Evolutionary conservation across 2,113 vertebrate species (phyloP), one percentile per base, ranked within the genome.

Genomic region (Centropus unirufus): DNA sequence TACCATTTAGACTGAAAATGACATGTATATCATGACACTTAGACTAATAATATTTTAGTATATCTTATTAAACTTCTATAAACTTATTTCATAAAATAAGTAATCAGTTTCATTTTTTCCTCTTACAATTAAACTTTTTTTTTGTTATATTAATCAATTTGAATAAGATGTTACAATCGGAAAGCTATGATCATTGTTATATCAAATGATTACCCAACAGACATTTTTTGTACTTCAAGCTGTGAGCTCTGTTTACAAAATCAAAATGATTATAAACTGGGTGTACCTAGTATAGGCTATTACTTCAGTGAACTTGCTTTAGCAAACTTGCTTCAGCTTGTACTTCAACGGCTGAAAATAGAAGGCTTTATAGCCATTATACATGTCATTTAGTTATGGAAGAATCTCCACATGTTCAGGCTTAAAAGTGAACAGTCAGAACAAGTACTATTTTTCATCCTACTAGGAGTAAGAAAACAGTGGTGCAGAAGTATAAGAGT

Each of bases 281-380:
- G 32, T 68, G 70, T 82, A 87, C 54, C n/a, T 58, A 70, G 58
- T 44, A 39, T 2, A 26, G 79, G 78, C 29, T 62, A 22, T 87
- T 84, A 58, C 40, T 85, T 80, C 34, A 67, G 6, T 47, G 69
- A 77, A 93, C 94, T 87, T 84, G 54, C 40, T 85, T 73, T 29
- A 70, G 6, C 42, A 73, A 77, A 93, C 94, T 88, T 97, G 93
- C 79, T 95, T 80, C 78, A 86, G 68, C 95, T 94, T 96, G 95
- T 80, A 40, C 36, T 72, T 59, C 46, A 79, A 73, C 2, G 3
- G 58, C 89, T 69, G 51, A 26, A 58, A 91, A 66, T 12, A 72
- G 64, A 89, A 94, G 21, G 42, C 17, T 34, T 93, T 62, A 34
- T 61, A 83, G 9, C 36, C 63, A 63, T 88, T 76, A 85, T n/a